Evolutionary conservation across 2,888 invertebrate species (phyloP), one percentile per base, ranked within the genome.

Genomic region (Stenichneumon culpator): DNA sequence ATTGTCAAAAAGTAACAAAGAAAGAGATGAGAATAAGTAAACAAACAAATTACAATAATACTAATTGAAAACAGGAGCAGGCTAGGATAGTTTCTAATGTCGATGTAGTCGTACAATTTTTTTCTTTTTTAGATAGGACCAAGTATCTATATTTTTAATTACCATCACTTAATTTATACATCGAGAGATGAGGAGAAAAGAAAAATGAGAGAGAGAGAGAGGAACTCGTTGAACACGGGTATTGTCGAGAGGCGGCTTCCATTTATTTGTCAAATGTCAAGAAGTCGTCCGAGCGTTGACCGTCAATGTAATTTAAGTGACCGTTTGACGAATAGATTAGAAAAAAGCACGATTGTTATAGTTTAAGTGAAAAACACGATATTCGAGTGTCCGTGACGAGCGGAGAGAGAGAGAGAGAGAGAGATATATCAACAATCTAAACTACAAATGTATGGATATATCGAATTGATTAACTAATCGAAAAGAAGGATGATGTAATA

Each of bases 131-230:
- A 87, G 87, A 82, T 89, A 88, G 88, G 79, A 86, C 80, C 84
- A 88, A 88, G 85, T 87, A 84, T 87, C 83, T 86, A 86, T 88
- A 86, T 88, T 88, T 88, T 87, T 81, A 83, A 87, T 84, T 39
- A 54, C 22, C 39, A 84, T 82, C 74, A 65, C 69, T 84, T 79
- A 74, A 82, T 84, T 82, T 75, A 82, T 63, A 75, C 39, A 82
- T 82, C 25, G 73, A 50, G 47, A 25, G 22, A 7, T 25, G 44
- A 32, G 52, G 50, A 65, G 78, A 14, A 54, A 36, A 52, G 7
- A n/a, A 57, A 50, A 28, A 68, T 54, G 47, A 50, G 44, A 82
- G 50, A 14, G 44, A 57, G 22, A 25, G 3, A 22, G 39, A 39
- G 63, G 57, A 47, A 63, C 79, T 74, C 72, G 57, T 82, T 79